Percentiles rank a stretch among this genome's conserved stretches.
These are phyloP conservation scores for Phyto melanocephala DNA, from an alignment of 2,888 invertebrate species.

Conservation along the genomic window DNA sequence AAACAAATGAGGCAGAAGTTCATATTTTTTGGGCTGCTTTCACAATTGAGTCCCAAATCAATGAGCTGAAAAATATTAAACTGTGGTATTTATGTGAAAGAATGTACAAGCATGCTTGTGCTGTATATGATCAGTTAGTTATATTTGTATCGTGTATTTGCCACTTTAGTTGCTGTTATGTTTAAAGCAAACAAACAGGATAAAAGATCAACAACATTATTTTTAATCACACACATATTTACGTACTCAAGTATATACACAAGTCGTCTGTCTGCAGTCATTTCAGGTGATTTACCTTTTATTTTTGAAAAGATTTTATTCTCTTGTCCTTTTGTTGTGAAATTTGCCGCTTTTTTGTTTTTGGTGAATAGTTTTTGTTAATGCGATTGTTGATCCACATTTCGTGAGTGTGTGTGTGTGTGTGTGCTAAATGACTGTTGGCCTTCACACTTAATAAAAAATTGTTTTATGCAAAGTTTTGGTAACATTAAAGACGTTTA, in stretches of 20 bases:
- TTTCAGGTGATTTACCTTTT: slow-evolving; percentile 27
- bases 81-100: no score
- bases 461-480: neutral
- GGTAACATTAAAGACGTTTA: neutral
- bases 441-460: slow-evolving; percentile 35
- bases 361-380: neutral
- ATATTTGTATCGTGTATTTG: no score
- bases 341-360: slow-evolving; percentile 22
- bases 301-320: neutral
- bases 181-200: slow-evolving; percentile 1
- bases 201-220: slow-evolving; percentile 27
- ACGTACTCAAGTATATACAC: neutral
- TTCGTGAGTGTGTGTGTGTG: neutral
- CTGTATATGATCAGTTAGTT: no score
- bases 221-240: neutral
- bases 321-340: slow-evolving; percentile 5
- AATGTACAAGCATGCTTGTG: no score
- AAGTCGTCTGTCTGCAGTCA: neutral
- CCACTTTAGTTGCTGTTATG: neutral
- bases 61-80: no score
- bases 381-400: neutral
- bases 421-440: neutral
- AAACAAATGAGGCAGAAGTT: no score
- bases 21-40: no score
- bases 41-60: no score